Conservation (phyloP, 2,888 invertebrate species). For the Polietes domitor region DNA sequence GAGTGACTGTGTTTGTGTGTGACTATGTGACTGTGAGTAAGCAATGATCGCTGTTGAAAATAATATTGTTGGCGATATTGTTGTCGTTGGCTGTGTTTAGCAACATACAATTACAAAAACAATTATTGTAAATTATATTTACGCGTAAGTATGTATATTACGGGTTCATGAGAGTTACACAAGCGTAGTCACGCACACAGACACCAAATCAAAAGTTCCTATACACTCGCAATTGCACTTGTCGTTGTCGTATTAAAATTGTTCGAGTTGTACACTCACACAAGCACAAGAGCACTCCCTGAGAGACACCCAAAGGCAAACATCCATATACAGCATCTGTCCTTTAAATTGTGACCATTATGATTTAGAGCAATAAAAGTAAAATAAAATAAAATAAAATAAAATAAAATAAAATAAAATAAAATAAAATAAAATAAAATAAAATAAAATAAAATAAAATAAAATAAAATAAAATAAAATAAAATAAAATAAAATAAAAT, state of each 20-base stretch:
- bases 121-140: conserved; percentile 66
- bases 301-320: neutral
- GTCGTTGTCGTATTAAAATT: conserved; percentile 22
- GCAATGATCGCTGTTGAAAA: conserved; percentile 41
- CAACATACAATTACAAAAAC: conserved; percentile 65
- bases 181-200: conserved; percentile 25
- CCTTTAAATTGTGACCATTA: neutral
- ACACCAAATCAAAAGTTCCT: neutral
- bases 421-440: no score
- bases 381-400: no score
- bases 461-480: no score
- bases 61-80: conserved; percentile 48
- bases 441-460: no score
- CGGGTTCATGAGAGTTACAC: conserved; percentile 61
- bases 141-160: conserved; percentile 57
- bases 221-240: neutral
- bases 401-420: no score
- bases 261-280: conserved; percentile 4
- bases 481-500: no score
- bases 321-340: neutral
- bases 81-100: conserved; percentile 46
- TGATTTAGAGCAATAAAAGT: no score
- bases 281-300: neutral
- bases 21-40: neutral
- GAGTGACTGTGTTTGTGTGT: neutral